Percentiles rank a stretch among this genome's conserved stretches.
These are phyloP conservation scores for Parasteatoda tepidariorum DNA, from an alignment of 1,140 invertebrate genomes.

Conservation along the genomic window DNA sequence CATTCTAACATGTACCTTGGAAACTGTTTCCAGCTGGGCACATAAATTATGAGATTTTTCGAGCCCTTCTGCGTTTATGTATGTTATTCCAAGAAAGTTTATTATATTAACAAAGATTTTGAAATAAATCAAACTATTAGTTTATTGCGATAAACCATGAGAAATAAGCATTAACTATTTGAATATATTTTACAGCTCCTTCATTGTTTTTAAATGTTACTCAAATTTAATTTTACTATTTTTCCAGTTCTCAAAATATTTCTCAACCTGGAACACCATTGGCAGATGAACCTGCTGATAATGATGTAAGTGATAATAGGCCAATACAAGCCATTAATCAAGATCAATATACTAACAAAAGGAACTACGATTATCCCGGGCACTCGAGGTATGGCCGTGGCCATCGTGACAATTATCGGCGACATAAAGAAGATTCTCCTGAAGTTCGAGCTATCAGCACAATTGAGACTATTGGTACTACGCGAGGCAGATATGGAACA, in stretches of 20 bases:
- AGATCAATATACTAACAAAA: not conserved
- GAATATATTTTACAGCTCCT: not conserved
- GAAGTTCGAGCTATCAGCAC: conserved; percentile 27
- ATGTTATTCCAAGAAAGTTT: too few relatives aligned
- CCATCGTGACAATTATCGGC: not conserved
- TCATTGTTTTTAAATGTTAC: not conserved
- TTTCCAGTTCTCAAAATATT: conserved; percentile 39
- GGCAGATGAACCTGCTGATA: conserved; percentile 57
- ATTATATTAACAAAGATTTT: too few relatives aligned
- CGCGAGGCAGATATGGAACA: not conserved
- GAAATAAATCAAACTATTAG: too few relatives aligned
- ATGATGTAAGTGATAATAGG: not conserved
- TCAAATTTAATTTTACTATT: not conserved
- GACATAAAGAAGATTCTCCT: not conserved
- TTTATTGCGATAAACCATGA: too few relatives aligned
- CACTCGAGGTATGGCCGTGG: not conserved
- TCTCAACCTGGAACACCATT: conserved; percentile 61
- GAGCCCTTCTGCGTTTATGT: too few relatives aligned
- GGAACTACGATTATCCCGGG: conserved; percentile 13
- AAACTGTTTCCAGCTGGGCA: too few relatives aligned
- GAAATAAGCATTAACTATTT: too few relatives aligned
- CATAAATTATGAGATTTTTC: too few relatives aligned
- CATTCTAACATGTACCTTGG: too few relatives aligned
- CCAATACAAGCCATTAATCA: conserved; percentile 37
- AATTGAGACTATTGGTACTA: conserved; percentile 50